Percentiles rank a stretch among this genome's conserved stretches.
Conservation (phyloP, 2,888 invertebrate genomes). For the Eupithecia subfuscata region DNA sequence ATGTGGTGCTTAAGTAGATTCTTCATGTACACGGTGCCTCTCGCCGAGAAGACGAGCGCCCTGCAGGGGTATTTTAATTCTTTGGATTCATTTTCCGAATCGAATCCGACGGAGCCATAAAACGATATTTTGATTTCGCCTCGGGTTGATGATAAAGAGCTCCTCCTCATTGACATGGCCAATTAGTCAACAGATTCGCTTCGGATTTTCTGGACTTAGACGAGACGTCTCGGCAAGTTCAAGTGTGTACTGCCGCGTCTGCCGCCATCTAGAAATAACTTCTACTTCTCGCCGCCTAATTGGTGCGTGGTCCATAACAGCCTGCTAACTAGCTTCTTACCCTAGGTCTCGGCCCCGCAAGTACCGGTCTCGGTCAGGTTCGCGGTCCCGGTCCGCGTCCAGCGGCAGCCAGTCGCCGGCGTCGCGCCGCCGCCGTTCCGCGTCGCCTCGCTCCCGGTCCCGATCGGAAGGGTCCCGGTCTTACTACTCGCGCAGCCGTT, state of each 20-base stretch:
- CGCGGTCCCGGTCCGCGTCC: slow-evolving; percentile 84
- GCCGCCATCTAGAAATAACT: not conserved
- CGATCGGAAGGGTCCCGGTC: slow-evolving; percentile 86
- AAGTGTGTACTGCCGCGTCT: not conserved
- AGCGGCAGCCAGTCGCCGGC: slow-evolving; percentile 72
- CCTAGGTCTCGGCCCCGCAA: slow-evolving; percentile 86
- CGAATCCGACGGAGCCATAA: too few relatives aligned
- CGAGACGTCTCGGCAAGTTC: not conserved
- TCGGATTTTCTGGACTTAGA: too few relatives aligned
- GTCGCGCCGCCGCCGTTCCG: slow-evolving; percentile 68
- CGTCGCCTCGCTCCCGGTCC: slow-evolving; percentile 82
- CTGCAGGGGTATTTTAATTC: too few relatives aligned
- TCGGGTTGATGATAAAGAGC: too few relatives aligned
- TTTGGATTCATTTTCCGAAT: too few relatives aligned
- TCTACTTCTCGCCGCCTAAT: slow-evolving; percentile 12
- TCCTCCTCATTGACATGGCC: too few relatives aligned
- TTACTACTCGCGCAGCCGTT: slow-evolving; percentile 84
- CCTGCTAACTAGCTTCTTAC: slow-evolving; percentile 29
- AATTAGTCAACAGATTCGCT: too few relatives aligned
- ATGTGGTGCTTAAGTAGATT: too few relatives aligned
- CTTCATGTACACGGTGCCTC: too few relatives aligned
- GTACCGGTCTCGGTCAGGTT: slow-evolving; percentile 86
- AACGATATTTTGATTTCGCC: too few relatives aligned
- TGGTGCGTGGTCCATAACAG: slow-evolving; percentile 6
- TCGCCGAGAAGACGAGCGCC: not conserved